phyloP scores from a whole-genome alignment of 35 echinoderm and acorn worm species.

The Anneissia japonica region DNA sequence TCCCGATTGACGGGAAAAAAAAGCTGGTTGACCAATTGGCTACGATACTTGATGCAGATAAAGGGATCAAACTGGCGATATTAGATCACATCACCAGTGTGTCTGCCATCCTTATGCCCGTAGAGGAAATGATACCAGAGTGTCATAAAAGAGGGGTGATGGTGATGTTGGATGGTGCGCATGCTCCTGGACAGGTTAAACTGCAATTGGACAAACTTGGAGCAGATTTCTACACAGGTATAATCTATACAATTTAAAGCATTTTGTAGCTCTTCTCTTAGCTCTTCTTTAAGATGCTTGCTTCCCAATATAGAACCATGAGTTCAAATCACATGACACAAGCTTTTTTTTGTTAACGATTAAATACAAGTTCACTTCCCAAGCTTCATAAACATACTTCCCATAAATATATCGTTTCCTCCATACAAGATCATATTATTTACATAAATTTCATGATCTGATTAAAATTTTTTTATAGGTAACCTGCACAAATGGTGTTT shows the following conservation, averaged over 20 bases:
- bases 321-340: too few relatives aligned
- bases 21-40: background rate
- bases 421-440: too few relatives aligned
- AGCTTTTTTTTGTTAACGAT: too few relatives aligned
- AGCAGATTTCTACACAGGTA: conserved; percentile 1
- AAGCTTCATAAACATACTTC: too few relatives aligned
- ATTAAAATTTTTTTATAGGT: too few relatives aligned
- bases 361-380: too few relatives aligned
- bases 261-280: too few relatives aligned
- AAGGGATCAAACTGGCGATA: conserved; percentile 47
- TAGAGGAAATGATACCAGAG: conserved; percentile 49
- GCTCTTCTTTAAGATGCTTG: too few relatives aligned
- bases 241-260: background rate
- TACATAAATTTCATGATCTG: too few relatives aligned
- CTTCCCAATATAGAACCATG: too few relatives aligned
- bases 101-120: conserved; percentile 57
- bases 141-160: conserved; percentile 54
- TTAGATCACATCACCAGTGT: conserved; percentile 70
- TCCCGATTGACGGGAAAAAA: background rate
- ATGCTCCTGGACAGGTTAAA: conserved; percentile 51
- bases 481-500: conserved; percentile 56
- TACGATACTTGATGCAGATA: conserved; percentile 36
- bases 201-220: background rate
- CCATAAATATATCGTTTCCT: too few relatives aligned
- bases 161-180: conserved; percentile 68